These are phyloP conservation scores for Sceloporus undulatus DNA, from an alignment of 2,113 vertebrate genomes.

Conservation along the genomic window DNA sequence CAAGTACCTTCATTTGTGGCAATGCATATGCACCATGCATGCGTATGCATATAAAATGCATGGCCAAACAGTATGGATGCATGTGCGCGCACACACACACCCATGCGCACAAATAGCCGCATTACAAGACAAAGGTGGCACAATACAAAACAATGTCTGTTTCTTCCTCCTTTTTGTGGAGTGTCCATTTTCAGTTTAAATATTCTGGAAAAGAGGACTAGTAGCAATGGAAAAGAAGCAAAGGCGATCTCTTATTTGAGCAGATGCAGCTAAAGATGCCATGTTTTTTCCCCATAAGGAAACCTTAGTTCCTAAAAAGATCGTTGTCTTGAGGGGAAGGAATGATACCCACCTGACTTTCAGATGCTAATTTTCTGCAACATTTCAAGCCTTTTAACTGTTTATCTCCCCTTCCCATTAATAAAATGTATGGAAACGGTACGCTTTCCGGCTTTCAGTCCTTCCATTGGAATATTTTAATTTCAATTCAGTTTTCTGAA, in stretches of 20 bases:
- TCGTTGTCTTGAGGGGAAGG: not conserved
- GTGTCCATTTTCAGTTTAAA: not conserved
- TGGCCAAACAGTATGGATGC: not conserved
- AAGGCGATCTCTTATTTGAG: not conserved
- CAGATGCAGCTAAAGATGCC: not conserved
- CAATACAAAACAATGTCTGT: not conserved
- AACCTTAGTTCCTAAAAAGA: not conserved
- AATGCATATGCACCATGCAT: not conserved
- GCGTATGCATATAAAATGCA: not conserved
- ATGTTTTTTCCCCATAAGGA: not conserved
- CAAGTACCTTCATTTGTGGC: not conserved
- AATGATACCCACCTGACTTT: not conserved
- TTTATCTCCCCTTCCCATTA: too few species aligned
- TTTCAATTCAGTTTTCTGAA: not conserved
- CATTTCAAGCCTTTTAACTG: not conserved
- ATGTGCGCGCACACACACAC: not conserved
- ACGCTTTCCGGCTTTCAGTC: not conserved
- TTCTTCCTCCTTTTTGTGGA: not conserved
- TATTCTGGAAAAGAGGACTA: not conserved
- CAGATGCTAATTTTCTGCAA: not conserved
- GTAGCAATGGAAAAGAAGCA: not conserved
- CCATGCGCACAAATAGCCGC: too few species aligned
- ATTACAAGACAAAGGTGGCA: not conserved
- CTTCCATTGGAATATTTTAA: not conserved
- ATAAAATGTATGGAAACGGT: not conserved